phyloP scores from a whole-genome alignment of 2,888 invertebrate species.

The Drosophila nr. perissopoda region DNA sequence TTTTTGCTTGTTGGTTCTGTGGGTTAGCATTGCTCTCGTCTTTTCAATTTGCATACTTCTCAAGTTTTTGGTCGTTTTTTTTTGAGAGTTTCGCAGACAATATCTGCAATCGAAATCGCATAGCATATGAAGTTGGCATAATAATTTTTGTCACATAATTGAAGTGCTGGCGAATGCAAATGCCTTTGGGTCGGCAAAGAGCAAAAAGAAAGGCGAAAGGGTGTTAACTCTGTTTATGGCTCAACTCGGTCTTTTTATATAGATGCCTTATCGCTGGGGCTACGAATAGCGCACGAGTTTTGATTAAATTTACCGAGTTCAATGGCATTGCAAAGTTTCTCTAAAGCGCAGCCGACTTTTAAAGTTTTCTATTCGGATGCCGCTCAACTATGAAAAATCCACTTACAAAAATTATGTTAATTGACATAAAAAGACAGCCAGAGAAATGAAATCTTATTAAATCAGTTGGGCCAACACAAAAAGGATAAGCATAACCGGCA shows the following conservation, averaged over 20 bases:
- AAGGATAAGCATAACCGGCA: conserved; percentile 69
- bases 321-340: conserved; percentile 65
- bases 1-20: conserved; percentile 36
- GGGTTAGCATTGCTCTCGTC: conserved; percentile 51
- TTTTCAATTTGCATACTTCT: conserved; percentile 50
- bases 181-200: conserved; percentile 31
- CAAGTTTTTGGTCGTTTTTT: conserved; percentile 18
- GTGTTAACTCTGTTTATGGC: conserved; percentile 54
- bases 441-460: conserved; percentile 74
- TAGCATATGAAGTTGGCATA: conserved; percentile 63
- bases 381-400: conserved; percentile 72
- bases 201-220: conserved; percentile 64
- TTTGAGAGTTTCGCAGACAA: conserved; percentile 17
- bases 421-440: conserved; percentile 62
- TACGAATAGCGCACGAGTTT: conserved; percentile 48
- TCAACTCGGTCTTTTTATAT: conserved; percentile 18
- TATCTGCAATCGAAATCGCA: conserved; percentile 57
- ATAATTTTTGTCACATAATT: conserved; percentile 65
- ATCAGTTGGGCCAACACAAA: conserved; percentile 55
- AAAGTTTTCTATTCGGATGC: conserved; percentile 61
- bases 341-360: conserved; percentile 37
- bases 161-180: conserved; percentile 62
- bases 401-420: conserved; percentile 80
- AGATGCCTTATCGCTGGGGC: conserved; percentile 39
- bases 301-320: conserved; percentile 58